phyloP scores from a whole-genome alignment of 2,888 invertebrate species.

The Eupithecia pulchellata region DNA sequence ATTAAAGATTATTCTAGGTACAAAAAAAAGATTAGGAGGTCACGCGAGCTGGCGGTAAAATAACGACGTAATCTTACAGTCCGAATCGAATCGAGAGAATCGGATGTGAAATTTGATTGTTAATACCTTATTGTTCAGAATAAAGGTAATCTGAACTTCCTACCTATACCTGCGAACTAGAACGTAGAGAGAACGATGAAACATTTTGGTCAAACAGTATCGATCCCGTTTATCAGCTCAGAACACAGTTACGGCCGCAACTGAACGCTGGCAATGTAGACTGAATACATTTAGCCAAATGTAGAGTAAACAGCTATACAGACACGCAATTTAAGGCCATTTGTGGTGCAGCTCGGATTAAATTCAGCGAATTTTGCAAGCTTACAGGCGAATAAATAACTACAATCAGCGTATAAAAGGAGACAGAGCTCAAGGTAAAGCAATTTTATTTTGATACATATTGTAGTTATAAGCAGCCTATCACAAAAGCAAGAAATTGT shows the following conservation, averaged over 20 bases:
- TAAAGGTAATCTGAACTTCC: neutral
- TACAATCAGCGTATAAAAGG: constrained; percentile 30
- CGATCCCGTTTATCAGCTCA: constrained; percentile 15
- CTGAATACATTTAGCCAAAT: constrained; percentile 27
- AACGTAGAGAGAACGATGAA: neutral
- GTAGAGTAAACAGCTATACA: constrained; percentile 31
- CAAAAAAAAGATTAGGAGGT: neutral
- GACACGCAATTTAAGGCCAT: constrained; percentile 31
- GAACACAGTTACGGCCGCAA: constrained; percentile 16
- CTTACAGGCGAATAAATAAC: constrained; percentile 26
- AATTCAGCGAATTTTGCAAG: constrained; percentile 32
- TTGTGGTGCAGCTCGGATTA: constrained; percentile 31
- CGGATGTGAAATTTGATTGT: neutral
- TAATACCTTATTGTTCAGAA: neutral
- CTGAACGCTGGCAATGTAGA: constrained; percentile 23
- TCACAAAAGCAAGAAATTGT: neutral
- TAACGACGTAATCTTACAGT: neutral
- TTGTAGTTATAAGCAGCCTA: neutral
- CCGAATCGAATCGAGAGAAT: neutral
- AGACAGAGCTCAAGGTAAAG: neutral
- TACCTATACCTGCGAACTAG: no score
- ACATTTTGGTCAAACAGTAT: constrained; percentile 11
- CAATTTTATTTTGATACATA: neutral
- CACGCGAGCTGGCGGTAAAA: neutral
- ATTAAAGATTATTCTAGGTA: neutral